These are phyloP conservation scores for Scelioninae gen. 1 DNA, from an alignment of 2,888 invertebrate species.

Conservation along the genomic window DNA sequence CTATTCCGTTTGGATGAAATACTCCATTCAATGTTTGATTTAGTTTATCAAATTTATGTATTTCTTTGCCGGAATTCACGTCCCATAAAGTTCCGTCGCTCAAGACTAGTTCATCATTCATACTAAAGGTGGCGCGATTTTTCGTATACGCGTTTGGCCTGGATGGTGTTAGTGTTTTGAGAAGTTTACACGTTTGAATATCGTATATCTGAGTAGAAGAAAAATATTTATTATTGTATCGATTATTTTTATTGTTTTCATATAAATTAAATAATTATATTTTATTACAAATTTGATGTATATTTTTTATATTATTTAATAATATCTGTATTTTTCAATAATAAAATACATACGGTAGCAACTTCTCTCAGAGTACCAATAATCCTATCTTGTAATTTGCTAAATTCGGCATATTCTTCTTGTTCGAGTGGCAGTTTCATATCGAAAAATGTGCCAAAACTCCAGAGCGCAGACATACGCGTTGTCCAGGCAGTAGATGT, in stretches of 20 bases:
- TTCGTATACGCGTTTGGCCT: constrained; percentile 96
- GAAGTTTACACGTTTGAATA: constrained; percentile 90
- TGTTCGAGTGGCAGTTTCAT: constrained; percentile 88
- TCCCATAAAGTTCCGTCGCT: constrained; percentile 98
- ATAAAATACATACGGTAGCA: constrained; percentile 87
- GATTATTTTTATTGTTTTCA: not conserved
- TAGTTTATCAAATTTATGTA: constrained; percentile 98
- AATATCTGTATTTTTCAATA: not conserved
- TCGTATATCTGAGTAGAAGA: constrained; percentile 89
- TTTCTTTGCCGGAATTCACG: constrained; percentile 92
- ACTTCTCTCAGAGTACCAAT: constrained; percentile 94
- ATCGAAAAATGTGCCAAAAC: constrained; percentile 85
- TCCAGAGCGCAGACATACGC: constrained; percentile 93
- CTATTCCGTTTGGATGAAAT: constrained; percentile 97
- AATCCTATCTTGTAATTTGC: constrained; percentile 94
- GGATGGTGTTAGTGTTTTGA: constrained; percentile 90
- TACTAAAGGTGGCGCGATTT: constrained; percentile 97
- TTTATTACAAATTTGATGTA: no score
- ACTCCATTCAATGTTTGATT: constrained; percentile 97
- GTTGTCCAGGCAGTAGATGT: constrained; percentile 94
- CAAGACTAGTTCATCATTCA: constrained; percentile 96
- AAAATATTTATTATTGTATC: not conserved
- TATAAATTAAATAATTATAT: not conserved
- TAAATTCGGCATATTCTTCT: constrained; percentile 96
- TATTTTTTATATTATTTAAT: no score